Evolutionary conservation across 2,888 invertebrate species (phyloP), one percentile per base, ranked within the genome.

Genomic region (Cephus pulcher): DNA sequence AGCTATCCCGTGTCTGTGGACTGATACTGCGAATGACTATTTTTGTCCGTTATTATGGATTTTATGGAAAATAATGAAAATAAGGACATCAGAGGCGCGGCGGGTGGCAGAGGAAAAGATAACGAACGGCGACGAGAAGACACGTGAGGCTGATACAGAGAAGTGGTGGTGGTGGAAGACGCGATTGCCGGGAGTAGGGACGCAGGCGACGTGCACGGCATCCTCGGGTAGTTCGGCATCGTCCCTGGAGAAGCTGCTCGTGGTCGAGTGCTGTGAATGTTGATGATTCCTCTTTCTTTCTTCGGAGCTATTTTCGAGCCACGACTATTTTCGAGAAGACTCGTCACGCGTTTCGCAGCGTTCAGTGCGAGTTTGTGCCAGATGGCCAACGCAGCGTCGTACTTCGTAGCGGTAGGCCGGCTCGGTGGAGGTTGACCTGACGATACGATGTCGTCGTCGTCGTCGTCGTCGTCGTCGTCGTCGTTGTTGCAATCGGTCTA

Each of bases 281-380:
- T 84, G 82, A 84, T 84, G 86, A 86, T 86, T 87, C 86, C 86
- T 85, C 84, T 87, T 86, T 86, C 84, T 84, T 83, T 84, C 83
- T 84, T 77, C 85, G 87, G n/a, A 37, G 88, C 89, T 90, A 90
- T 91, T 91, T 90, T 89, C 81, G 89, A 89, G 88, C 86, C 86
- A 79, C 84, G 88, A 89, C 90, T 89, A 89, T 89, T 89, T 89
- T 88, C 89, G 89, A 87, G 86, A 86, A 86, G 85, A 85, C 85
- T 85, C 87, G 88, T 89, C 88, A 89, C 86, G 87, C 88, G 88
- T 90, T 89, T 89, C 85, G 85, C 86, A 85, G 84, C 84, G 86
- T 88, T 89, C 89, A 89, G 90, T 89, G 84, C 87, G 85, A 86
- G 87, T 86, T 86, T 84, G 86, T 85, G 88, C 86, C 90, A 88